These are phyloP conservation scores for Hirtodrosophila cameraria DNA, from an alignment of 2,888 invertebrate species.

Conservation along the genomic window DNA sequence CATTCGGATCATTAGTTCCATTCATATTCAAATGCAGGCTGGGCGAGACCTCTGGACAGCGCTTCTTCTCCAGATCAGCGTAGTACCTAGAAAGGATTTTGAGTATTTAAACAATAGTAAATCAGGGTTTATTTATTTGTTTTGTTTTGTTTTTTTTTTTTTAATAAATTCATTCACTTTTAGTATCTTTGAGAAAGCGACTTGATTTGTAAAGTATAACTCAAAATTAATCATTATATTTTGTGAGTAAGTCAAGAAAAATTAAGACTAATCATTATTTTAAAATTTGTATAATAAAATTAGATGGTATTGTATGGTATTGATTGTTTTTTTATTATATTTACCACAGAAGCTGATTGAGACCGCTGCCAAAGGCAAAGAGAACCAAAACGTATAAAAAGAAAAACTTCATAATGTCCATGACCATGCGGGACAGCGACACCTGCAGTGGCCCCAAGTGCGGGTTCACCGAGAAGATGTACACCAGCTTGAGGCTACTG, in stretches of 20 bases:
- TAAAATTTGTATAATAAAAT: too few species aligned
- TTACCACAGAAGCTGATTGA: conserved; percentile 84
- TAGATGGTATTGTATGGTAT: too few species aligned
- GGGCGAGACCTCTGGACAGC: conserved; percentile 87
- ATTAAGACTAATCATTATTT: too few species aligned
- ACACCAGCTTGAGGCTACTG: conserved; percentile 94
- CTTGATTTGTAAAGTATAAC: too few species aligned
- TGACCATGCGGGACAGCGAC: conserved; percentile 96
- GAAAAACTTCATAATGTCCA: conserved; percentile 98
- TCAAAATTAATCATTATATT: rapidly evolving
- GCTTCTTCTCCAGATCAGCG: conserved; percentile 94
- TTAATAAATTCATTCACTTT: too few species aligned
- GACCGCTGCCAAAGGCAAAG: conserved; percentile 97
- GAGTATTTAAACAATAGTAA: background rate
- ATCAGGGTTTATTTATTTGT: too few species aligned
- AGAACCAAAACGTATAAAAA: conserved; percentile 95
- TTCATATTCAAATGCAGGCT: conserved; percentile 83
- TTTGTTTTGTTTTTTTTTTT: too few species aligned
- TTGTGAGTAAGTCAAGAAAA: too few species aligned
- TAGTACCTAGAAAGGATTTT: conserved; percentile 88
- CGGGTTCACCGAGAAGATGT: conserved; percentile 98
- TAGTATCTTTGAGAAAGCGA: too few species aligned
- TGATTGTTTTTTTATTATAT: conserved; percentile 26
- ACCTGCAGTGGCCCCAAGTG: conserved; percentile 96
- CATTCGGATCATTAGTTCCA: conserved; percentile 87